Evolutionary conservation across 1,140 invertebrate species (phyloP), one percentile per base, ranked within the genome.

Genomic region (Harpegnathos saltator): DNA sequence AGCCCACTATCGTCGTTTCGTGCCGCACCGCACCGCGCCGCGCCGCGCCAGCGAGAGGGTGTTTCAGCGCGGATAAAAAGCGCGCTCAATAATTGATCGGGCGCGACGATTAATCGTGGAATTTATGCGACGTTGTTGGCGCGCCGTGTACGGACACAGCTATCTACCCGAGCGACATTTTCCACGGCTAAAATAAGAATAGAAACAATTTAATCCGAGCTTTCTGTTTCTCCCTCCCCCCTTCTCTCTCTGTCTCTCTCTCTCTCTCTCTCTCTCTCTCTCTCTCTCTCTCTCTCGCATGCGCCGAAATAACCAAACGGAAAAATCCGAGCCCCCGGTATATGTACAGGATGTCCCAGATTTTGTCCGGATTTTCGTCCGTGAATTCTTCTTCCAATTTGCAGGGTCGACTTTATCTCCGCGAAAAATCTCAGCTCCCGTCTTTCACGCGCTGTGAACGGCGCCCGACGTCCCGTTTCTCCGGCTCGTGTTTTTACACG

Each of bases 81-180:
- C 24, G 22, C 63, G 75, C 22, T 80, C 75, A 26, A 80, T 69
- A 80, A 80, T 69, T 58, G 65, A 80, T 69, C 63, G 52, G 52
- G 29, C 33, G 29, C 17, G 50, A 52, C 56, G 75, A 69, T 69
- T 58, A 80, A 80, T 80, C 65, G 65, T 50, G 29, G 17, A 78
- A 69, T 69, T 78, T 69, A 69, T 38, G 75, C 33, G 63, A 26
- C 52, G 22, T 38, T 22, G 24, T 19, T 24, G 62, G 54, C 50
- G 26, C 24, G 11, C 38, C 17, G n/a, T 12, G 63, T 4, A 4
- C 63, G 1, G 29, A 3, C 5, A 33, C 29, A 44, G 38, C 38
- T 44, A 44, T 9, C 38, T 44, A 44, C 38, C 38, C 38, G 22
- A 3, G 7, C 52, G 75, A 48, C 33, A 71, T 50, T 71, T 58